Conservation (phyloP, 2,888 invertebrate species). For the Bombylius discolor region DNA sequence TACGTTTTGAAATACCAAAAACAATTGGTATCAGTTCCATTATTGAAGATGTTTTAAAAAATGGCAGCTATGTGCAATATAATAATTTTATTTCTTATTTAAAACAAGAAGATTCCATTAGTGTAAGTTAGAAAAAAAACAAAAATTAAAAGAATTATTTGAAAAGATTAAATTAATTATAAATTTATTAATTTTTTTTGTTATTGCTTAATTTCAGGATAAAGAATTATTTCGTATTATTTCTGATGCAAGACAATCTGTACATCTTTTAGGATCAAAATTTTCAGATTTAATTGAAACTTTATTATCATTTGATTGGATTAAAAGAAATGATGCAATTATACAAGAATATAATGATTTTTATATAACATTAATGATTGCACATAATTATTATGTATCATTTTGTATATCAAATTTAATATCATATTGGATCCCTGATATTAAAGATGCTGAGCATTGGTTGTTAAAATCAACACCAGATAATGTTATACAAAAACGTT, state of each 20-base stretch:
- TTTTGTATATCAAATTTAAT: slow-evolving; percentile 48
- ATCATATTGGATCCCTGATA: slow-evolving; percentile 42
- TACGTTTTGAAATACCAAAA: slow-evolving; percentile 27
- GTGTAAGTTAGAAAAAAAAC: background rate
- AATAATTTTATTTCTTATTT: slow-evolving; percentile 27
- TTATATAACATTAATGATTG: slow-evolving; percentile 51
- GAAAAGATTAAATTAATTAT: background rate
- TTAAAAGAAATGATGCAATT: slow-evolving; percentile 33
- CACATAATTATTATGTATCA: slow-evolving; percentile 51
- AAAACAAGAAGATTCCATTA: slow-evolving; percentile 14
- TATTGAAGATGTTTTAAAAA: slow-evolving; percentile 21
- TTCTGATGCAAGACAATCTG: slow-evolving; percentile 42
- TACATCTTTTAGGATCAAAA: slow-evolving; percentile 44
- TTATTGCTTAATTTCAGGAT: slow-evolving; percentile 35
- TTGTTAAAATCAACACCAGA: slow-evolving; percentile 46
- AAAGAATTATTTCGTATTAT: slow-evolving; percentile 43
- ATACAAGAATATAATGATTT: slow-evolving; percentile 47
- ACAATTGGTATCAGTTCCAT: slow-evolving; percentile 23
- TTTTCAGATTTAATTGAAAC: slow-evolving; percentile 47
- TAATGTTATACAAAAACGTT: slow-evolving; percentile 41
- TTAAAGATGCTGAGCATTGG: slow-evolving; percentile 43
- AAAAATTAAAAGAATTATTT: too few species aligned
- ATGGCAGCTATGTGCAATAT: slow-evolving; percentile 21
- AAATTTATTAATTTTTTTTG: background rate
- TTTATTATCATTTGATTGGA: slow-evolving; percentile 47